Evolutionary conservation across 1,140 invertebrate species (phyloP).

Genomic region (Temnothorax longispinosus): DNA sequence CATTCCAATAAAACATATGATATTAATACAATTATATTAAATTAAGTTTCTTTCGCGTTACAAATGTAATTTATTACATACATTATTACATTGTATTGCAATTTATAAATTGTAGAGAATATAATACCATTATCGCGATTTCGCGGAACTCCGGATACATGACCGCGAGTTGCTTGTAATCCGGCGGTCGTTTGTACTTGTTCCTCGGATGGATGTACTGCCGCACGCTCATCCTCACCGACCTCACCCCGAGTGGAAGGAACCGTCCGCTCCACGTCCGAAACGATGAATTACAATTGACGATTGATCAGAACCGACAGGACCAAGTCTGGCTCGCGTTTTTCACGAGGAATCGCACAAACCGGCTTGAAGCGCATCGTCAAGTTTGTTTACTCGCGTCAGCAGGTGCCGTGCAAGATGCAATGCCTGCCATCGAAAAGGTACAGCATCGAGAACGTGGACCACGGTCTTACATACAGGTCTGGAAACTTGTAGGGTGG

Average conservation of each 20-base stretch:
- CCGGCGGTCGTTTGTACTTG: slow-evolving; percentile 91
- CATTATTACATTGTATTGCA: neutral
- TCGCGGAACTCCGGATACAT: slow-evolving; percentile 92
- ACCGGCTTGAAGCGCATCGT: neutral
- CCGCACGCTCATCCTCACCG: slow-evolving; percentile 72
- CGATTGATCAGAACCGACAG: too few species aligned
- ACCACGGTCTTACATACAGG: too few species aligned
- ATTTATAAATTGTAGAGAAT: slow-evolving; percentile 1
- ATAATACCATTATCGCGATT: slow-evolving; percentile 87
- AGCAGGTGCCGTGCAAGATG: too few species aligned
- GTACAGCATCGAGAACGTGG: neutral
- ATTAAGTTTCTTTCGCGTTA: neutral
- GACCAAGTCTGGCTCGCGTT: neutral
- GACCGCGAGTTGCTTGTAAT: slow-evolving; percentile 92
- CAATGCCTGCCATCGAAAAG: neutral
- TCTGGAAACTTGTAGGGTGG: too few species aligned
- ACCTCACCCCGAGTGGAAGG: slow-evolving; percentile 21
- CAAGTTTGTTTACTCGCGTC: neutral
- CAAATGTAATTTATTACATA: neutral
- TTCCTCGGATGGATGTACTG: slow-evolving; percentile 94
- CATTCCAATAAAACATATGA: too few species aligned
- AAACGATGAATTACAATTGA: neutral
- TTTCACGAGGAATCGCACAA: neutral
- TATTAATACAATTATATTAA: neutral
- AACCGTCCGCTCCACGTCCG: neutral